Evolutionary conservation across 1,140 invertebrate genomes (phyloP).

Genomic region (Venturia canescens): DNA sequence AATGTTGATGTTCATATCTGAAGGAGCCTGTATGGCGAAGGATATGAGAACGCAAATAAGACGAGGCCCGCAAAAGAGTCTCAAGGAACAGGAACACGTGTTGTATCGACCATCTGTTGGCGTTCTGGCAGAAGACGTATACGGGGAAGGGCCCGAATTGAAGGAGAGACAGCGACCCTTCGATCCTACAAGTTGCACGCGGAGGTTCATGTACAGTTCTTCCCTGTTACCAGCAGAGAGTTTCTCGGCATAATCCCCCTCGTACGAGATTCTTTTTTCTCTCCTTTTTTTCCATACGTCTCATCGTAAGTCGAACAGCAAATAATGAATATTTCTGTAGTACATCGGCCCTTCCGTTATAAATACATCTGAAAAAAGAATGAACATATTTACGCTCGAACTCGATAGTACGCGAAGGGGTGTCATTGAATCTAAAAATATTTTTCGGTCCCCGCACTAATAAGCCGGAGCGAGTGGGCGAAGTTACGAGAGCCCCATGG

Average conservation of each 20-base stretch:
- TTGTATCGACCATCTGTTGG: constrained; percentile 72
- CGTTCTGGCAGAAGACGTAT: constrained; percentile 50
- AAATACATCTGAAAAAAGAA: not conserved
- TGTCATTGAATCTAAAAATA: constrained; percentile 10
- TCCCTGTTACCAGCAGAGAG: constrained; percentile 8
- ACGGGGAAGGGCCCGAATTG: not conserved
- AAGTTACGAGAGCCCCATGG: not conserved
- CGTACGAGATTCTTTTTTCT: not conserved
- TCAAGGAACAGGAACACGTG: constrained; percentile 63
- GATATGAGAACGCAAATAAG: constrained; percentile 27
- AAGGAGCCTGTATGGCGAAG: not conserved
- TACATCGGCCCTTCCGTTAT: not conserved
- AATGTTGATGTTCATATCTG: not conserved
- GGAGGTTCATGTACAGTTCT: not conserved
- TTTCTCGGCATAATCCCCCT: constrained; percentile 5
- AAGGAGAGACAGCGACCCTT: constrained; percentile 20
- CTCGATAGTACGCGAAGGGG: not conserved
- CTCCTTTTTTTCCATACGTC: not conserved
- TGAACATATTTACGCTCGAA: too few species aligned
- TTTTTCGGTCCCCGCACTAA: not conserved
- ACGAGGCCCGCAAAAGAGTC: constrained; percentile 13
- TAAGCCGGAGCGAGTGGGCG: not conserved
- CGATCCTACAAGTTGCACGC: constrained; percentile 29
- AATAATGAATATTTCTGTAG: not conserved
- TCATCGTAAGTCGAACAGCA: constrained; percentile 16